Evolutionary conservation across 2,113 vertebrate species (phyloP), one percentile per base, ranked within the genome.

Genomic region (Piliocolobus tephrosceles): DNA sequence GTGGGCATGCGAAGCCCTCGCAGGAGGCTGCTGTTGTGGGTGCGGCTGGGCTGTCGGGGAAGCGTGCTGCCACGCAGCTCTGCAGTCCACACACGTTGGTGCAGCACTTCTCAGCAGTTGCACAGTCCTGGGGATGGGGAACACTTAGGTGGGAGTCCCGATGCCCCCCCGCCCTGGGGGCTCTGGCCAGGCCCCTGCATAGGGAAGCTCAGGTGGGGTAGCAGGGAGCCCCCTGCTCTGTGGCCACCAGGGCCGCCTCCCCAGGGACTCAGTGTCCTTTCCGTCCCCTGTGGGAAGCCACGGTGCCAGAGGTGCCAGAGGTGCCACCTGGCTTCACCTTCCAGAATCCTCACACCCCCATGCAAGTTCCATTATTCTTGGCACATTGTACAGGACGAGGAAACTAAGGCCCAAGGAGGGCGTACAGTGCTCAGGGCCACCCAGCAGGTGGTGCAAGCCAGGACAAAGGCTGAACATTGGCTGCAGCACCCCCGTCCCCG

Each of bases 11-110:
- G 0, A 99, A 99, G 95, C 99, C 99, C 45, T 99, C 99, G 0
- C 99, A 99, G 0, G 99, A 99, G 52, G 98, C 98, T 0, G 96
- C 98, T 0, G 97, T 0, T 76, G 97, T 11, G 94, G 98, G 0
- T 94, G 98, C 32, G 82, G 98, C 98, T 0, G 95, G 64, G 38
- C 99, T 98, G 0, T 99, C 99, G 0, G 99, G 99, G 61, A 99
- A 99, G 27, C 99, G 99, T 2, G 99, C 99, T 0, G 99, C 99
- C 96, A 99, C 99, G 1, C 99, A 99, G 98, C 99, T 99, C 98
- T 96, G 99, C 96, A 99, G 99, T 88, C 99, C 99, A 0, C 99
- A 99, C 95, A 99, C 99, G 7, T 99, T 99, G 97, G 99, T 99
- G 98, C 99, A 99, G 98, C 99, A 99, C 95, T 99, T 99, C 98